Base-by-base conservation (phyloP, 2,888 invertebrate species). In the Pteria penguin region DNA sequence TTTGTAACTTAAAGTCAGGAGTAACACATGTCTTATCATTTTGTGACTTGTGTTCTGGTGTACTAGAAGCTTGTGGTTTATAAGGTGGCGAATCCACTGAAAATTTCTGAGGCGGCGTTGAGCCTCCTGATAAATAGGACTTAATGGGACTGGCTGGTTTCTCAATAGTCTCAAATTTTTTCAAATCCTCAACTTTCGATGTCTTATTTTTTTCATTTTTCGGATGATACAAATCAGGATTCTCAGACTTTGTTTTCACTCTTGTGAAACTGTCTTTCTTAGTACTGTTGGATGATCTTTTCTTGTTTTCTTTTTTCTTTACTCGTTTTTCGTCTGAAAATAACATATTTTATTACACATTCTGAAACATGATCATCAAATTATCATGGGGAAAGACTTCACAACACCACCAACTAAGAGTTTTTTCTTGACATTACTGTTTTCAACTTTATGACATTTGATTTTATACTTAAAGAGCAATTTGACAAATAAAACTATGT, bases 121-220 rank as follows among this genome's bases (percentile, higher is more conserved):
- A 68, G 4, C 63, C 76, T 54, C 76, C 76, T 65, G 76, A 76
- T 36, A 76, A 32, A 54, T 76, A 76, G 4, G 72, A 73, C 26
- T 76, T 76, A 4, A 76, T 63, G 14, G 76, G 76, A 76, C 76
- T 76, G 18, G 68, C 63, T 22, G 76, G 76, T 45, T 76, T 76
- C 2, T 76, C 76, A 14, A 73, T 55, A 11, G 45, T 73, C 31
- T 69, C 63, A 18, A 65, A n/a, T 24, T 22, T 65, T 68, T 69
- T 60, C 24, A 76, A 14, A 18, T 68, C 67, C 31, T 73, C 66
- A 57, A 66, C 60, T 52, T 73, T 73, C 29, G 60, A 45, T 60
- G 65, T 63, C 4, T 24, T 26, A 11, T 33, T 27, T 31, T 18
- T 33, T n/a, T 26, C 72, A 27, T 11, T 57, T 32, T 32, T 31